Evolutionary conservation across 1,140 invertebrate species (phyloP).

Genomic region (Drosophila asahinai): DNA sequence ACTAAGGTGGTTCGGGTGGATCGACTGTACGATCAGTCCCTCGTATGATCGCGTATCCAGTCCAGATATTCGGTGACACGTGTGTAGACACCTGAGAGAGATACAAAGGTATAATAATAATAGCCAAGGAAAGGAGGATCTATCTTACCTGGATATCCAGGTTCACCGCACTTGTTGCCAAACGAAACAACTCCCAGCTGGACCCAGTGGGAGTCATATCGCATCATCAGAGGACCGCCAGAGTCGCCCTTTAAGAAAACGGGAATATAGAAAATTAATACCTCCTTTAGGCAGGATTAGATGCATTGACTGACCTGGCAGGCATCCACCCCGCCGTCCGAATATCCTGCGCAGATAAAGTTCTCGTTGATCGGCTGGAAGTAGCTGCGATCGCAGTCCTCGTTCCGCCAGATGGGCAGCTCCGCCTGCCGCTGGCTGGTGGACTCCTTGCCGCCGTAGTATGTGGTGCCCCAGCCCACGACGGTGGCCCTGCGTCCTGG

Average conservation of each 20-base stretch:
- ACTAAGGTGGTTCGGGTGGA: slow-evolving; percentile 28
- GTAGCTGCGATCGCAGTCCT: slow-evolving; percentile 95
- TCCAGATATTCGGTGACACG: slow-evolving; percentile 82
- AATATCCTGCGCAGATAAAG: slow-evolving; percentile 96
- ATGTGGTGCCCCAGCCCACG: slow-evolving; percentile 96
- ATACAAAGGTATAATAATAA: too few species aligned
- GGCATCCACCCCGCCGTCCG: slow-evolving; percentile 95
- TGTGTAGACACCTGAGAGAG: slow-evolving; percentile 87
- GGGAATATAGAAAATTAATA: neutral
- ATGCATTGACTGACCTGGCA: slow-evolving; percentile 89
- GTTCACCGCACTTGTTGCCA: slow-evolving; percentile 95
- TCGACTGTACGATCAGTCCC: slow-evolving; percentile 53
- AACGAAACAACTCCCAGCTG: slow-evolving; percentile 96
- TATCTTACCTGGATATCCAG: slow-evolving; percentile 89
- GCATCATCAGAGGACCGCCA: slow-evolving; percentile 93
- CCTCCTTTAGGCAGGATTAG: fast-evolving
- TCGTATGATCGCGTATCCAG: slow-evolving; percentile 84
- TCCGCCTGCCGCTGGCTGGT: slow-evolving; percentile 93
- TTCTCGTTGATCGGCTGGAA: slow-evolving; percentile 96
- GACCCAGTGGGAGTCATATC: slow-evolving; percentile 90
- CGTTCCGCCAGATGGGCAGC: slow-evolving; percentile 95
- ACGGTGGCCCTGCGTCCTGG: slow-evolving; percentile 90
- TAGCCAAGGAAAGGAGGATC: too few species aligned
- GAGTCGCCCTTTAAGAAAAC: slow-evolving; percentile 85
- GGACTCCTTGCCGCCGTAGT: slow-evolving; percentile 94